Evolutionary conservation across 1,140 invertebrate genomes (phyloP), one percentile per base, ranked within the genome.

Genomic region (Zophobas morio): DNA sequence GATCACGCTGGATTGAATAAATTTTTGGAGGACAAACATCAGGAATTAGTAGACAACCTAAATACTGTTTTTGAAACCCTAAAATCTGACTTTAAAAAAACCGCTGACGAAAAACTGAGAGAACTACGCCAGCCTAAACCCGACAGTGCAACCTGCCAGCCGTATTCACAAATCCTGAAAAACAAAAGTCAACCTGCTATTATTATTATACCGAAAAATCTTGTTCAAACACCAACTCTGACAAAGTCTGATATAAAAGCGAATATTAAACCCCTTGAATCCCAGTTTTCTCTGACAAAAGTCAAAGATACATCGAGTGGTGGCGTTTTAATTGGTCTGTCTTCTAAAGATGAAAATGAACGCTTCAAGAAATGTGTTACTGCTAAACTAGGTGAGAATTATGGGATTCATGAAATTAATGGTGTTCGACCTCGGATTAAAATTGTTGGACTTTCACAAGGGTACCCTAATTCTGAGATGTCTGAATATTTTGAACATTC

Each of bases 121-220:
- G n/a, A n/a, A n/a, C n/a, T n/a, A 46, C 6, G 2, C 42, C 42
- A 46, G 6, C 42, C 6, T 46, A 2, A 3, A 46, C 42, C 42
- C 6, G n/a, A n/a, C n/a, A n/a, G n/a, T n/a, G n/a, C 42, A 46
- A 46, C 3, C 6, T 3, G 3, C 6, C 42, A 2, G 42, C 2
- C 42, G 42, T 60, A 60, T 34, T 6, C 56, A 20, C 34, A 34
- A 36, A 32, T 60, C 39, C 4, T 46, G 1, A 70, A 70, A 70
- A 70, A 39, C 35, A 70, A 70, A 35, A 70, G 33, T n/a, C 63
- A 70, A 6, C 63, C 63, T 1, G 63, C 63, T n/a, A 46, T 70
- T 37, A 42, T 70, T n/a, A 8, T 70, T 6, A 46, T n/a, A 6
- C 35, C 63, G 33, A 70, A 70, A 70, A 70, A 70, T 60, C 8